phyloP scores from a whole-genome alignment of 1,140 invertebrate species.

The Phortica variegata region DNA sequence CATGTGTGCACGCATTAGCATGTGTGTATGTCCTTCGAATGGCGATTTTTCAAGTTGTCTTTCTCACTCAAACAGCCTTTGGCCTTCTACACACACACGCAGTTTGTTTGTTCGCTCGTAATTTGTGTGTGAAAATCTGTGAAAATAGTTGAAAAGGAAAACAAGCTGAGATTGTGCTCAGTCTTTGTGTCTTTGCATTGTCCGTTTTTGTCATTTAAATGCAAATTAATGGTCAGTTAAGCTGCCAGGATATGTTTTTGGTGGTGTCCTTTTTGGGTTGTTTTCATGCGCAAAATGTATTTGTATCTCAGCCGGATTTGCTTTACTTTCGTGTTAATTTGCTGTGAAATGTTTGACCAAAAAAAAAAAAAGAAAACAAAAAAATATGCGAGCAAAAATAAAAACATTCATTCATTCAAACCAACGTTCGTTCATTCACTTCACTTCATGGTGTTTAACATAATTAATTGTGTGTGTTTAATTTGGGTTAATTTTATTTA shows the following conservation, averaged over 20 bases:
- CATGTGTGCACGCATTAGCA: background rate
- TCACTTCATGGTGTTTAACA: conserved; percentile 27
- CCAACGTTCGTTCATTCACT: conserved; percentile 21
- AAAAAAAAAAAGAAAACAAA: no score
- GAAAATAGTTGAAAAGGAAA: background rate
- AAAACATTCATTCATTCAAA: no score
- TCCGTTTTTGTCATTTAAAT: conserved; percentile 35
- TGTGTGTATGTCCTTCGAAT: background rate
- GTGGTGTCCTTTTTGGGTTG: no score
- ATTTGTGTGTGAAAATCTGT: background rate
- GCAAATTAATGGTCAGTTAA: conserved; percentile 53
- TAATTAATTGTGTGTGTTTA: conserved; percentile 54
- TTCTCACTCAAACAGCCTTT: no score
- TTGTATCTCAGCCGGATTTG: conserved; percentile 26
- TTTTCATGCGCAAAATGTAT: conserved; percentile 6
- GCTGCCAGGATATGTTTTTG: conserved; percentile 34
- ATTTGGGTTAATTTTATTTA: conserved; percentile 55
- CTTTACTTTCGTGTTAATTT: conserved; percentile 52
- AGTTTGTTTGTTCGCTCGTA: no score
- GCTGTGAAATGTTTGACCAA: conserved; percentile 38
- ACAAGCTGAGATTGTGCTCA: conserved; percentile 14
- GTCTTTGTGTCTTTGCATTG: conserved; percentile 10
- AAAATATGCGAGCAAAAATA: no score
- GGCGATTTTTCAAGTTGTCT: no score
- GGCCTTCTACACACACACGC: no score